A percentile compares a stretch with the other conserved stretches of the same genome.
Evolutionary conservation across 1,140 invertebrate species (phyloP).

Genomic region (Drosophila oshimai): DNA sequence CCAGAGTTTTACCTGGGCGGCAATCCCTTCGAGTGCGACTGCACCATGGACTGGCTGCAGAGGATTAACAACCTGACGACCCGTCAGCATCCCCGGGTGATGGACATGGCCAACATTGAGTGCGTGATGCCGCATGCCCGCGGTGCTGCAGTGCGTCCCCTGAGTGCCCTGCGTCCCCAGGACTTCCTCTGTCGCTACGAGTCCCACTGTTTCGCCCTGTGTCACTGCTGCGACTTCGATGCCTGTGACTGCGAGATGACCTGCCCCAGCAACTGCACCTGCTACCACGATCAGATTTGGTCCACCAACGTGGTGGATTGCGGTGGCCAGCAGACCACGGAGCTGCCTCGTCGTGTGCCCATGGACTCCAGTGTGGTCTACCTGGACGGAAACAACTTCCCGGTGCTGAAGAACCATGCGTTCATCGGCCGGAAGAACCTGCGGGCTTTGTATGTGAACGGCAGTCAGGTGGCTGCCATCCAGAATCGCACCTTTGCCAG

Average conservation of each 20-base stretch:
- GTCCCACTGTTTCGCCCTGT: constrained; percentile 95
- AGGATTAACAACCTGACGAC: constrained; percentile 92
- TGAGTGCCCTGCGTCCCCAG: constrained; percentile 87
- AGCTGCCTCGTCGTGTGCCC: constrained; percentile 92
- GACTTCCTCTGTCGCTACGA: constrained; percentile 96
- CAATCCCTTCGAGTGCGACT: constrained; percentile 95
- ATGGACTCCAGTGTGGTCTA: constrained; percentile 97
- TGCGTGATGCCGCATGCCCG: constrained; percentile 91
- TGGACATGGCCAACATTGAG: constrained; percentile 93
- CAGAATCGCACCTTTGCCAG: constrained; percentile 97
- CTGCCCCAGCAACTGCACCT: constrained; percentile 94
- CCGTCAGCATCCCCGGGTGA: constrained; percentile 91
- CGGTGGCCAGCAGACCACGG: constrained; percentile 88
- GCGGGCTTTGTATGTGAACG: constrained; percentile 92
- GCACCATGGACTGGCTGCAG: constrained; percentile 95
- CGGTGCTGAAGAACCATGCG: constrained; percentile 92
- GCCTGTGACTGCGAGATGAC: constrained; percentile 98
- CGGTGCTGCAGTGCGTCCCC: constrained; percentile 87
- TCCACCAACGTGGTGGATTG: constrained; percentile 96
- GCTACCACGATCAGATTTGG: constrained; percentile 96
- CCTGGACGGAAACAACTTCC: constrained; percentile 94
- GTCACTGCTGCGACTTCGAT: constrained; percentile 97
- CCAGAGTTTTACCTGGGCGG: constrained; percentile 94
- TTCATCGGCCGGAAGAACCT: constrained; percentile 96
- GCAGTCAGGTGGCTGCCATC: constrained; percentile 92